A percentile compares a stretch with the other conserved stretches of the same genome.
Evolutionary conservation across 2,113 vertebrate genomes (phyloP).

Genomic region (Zapornia atra): DNA sequence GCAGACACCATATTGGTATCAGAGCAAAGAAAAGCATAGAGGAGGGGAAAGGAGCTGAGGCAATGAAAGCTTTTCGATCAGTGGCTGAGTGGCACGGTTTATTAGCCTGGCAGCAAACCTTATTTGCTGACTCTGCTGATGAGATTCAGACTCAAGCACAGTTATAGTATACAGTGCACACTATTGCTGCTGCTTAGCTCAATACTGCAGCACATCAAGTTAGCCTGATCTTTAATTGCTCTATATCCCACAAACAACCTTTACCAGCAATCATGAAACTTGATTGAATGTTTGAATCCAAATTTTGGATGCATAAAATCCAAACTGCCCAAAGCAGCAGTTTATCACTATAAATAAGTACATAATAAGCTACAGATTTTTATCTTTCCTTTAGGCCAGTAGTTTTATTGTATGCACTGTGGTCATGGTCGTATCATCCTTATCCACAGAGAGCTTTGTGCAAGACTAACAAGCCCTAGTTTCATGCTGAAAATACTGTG

Average conservation of each 20-base stretch:
- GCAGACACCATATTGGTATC: background rate
- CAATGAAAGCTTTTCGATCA: background rate
- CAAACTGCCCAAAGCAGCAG: background rate
- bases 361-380: background rate
- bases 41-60: background rate
- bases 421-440: background rate
- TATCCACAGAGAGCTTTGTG: background rate
- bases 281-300: fast-evolving
- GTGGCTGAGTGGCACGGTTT: background rate
- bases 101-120: slow-evolving; percentile 1
- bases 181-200: background rate
- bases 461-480: background rate
- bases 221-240: background rate
- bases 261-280: background rate
- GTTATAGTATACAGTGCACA: background rate
- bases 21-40: background rate
- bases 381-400: fast-evolving
- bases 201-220: background rate
- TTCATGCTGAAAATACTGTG: background rate
- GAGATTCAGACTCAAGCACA: background rate
- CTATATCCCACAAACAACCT: background rate
- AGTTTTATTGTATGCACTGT: background rate
- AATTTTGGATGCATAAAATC: background rate
- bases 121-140: background rate
- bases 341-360: no score